These are phyloP conservation scores for Athetis lepigone DNA, from an alignment of 2,888 invertebrate species.

Conservation along the genomic window DNA sequence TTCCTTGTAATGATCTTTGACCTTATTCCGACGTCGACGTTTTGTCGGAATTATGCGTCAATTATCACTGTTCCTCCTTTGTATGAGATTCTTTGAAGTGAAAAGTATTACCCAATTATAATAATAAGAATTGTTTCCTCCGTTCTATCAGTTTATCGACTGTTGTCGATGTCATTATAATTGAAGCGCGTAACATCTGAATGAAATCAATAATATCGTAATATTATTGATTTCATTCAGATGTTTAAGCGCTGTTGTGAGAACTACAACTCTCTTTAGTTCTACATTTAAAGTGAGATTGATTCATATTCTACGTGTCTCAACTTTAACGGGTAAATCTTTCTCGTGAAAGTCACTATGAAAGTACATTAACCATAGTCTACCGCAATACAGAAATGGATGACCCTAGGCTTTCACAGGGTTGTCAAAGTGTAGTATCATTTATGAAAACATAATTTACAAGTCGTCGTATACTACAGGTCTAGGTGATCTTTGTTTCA, in stretches of 20 bases:
- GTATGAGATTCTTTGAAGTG: constrained; percentile 49
- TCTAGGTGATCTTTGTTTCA: too few species aligned
- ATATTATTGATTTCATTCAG: constrained; percentile 20
- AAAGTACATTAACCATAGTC: neutral
- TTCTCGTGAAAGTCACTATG: constrained; percentile 1
- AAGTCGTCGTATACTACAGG: too few species aligned
- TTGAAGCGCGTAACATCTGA: too few species aligned
- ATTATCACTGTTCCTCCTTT: constrained; percentile 48
- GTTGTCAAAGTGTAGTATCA: neutral
- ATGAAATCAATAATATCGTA: too few species aligned
- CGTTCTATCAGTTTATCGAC: constrained; percentile 24
- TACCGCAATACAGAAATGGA: neutral
- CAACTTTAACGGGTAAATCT: constrained; percentile 9
- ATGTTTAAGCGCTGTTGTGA: neutral
- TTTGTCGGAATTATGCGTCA: constrained; percentile 55
- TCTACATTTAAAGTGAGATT: constrained; percentile 18
- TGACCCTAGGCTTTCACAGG: neutral
- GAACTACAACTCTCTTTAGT: neutral
- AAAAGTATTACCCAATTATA: constrained; percentile 53
- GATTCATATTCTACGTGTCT: constrained; percentile 1
- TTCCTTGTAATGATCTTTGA: constrained; percentile 55
- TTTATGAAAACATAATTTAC: neutral
- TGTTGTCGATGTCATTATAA: constrained; percentile 30
- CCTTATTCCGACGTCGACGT: constrained; percentile 44
- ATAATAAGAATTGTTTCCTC: constrained; percentile 40